A percentile compares a stretch with the other conserved stretches of the same genome.
Conservation (phyloP, 2,113 vertebrate genomes). For the Nyctereutes procyonoides region DNA sequence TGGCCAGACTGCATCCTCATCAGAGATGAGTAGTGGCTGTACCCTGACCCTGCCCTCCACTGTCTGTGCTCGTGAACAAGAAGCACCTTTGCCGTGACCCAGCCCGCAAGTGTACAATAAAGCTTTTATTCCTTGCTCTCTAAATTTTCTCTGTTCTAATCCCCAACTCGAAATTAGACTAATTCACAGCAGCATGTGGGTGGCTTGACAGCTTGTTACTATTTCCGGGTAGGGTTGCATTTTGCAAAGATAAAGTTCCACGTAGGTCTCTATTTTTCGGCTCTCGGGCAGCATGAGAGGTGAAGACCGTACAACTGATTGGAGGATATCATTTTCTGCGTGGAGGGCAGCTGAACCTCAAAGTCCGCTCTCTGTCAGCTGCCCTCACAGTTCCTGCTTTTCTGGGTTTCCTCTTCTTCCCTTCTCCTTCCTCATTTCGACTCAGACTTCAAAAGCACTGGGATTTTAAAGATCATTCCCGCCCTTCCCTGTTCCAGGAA, state of each 20-base stretch:
- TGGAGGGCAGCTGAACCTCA: background rate
- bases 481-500: background rate
- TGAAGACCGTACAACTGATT: background rate
- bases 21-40: background rate
- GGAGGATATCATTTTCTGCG: background rate
- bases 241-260: background rate
- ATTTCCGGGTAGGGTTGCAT: background rate
- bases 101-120: background rate
- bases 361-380: background rate
- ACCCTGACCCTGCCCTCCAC: background rate
- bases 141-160: background rate
- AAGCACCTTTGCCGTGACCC: background rate
- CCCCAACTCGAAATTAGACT: background rate
- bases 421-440: conserved; percentile 12
- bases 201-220: background rate
- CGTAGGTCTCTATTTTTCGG: background rate
- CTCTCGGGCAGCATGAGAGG: background rate
- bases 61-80: background rate
- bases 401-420: conserved; percentile 18
- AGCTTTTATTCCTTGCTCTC: background rate
- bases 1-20: too few species aligned
- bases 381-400: background rate
- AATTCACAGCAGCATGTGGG: background rate
- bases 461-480: background rate
- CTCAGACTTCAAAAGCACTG: conserved; percentile 10